Conservation (phyloP, 2,888 invertebrate genomes). For the Lycophotia porphyrea region DNA sequence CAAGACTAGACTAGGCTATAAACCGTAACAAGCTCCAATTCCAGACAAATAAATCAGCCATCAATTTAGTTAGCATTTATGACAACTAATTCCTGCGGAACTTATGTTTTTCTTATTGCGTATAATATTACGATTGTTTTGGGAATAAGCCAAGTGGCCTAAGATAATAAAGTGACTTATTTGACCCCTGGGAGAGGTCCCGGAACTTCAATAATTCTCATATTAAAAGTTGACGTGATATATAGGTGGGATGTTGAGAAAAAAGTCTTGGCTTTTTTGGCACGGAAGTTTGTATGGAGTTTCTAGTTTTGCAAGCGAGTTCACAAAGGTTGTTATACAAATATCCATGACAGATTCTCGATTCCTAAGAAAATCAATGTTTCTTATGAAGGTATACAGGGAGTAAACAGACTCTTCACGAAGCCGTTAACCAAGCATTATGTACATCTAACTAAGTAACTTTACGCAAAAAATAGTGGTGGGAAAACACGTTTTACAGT, state of each 20-base stretch:
- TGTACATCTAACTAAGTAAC: no score
- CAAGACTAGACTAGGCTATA: slow-evolving; percentile 9
- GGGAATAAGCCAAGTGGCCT: slow-evolving; percentile 86
- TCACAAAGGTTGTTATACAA: no score
- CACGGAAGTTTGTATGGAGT: slow-evolving; percentile 28
- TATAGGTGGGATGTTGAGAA: slow-evolving; percentile 67
- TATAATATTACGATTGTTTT: slow-evolving; percentile 85
- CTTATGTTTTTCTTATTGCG: slow-evolving; percentile 70
- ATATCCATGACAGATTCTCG: no score
- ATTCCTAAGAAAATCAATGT: no score
- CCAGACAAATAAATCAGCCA: slow-evolving; percentile 39
- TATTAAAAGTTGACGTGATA: slow-evolving; percentile 76
- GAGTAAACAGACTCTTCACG: no score
- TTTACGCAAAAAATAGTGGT: no score
- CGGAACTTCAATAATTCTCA: slow-evolving; percentile 71
- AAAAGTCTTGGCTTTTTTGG: slow-evolving; percentile 58
- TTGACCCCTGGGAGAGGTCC: slow-evolving; percentile 82
- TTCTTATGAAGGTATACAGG: no score
- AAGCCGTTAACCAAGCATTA: no score
- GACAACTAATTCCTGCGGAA: slow-evolving; percentile 68
- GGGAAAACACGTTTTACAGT: no score
- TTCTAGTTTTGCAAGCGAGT: slow-evolving; percentile 1
- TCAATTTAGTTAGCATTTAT: slow-evolving; percentile 63
- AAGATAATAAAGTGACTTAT: slow-evolving; percentile 81
- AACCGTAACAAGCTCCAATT: slow-evolving; percentile 23